A percentile compares a stretch with the other conserved stretches of the same genome.
phyloP scores from a whole-genome alignment of 1,140 invertebrate species.

The Neodiprion pinetum region DNA sequence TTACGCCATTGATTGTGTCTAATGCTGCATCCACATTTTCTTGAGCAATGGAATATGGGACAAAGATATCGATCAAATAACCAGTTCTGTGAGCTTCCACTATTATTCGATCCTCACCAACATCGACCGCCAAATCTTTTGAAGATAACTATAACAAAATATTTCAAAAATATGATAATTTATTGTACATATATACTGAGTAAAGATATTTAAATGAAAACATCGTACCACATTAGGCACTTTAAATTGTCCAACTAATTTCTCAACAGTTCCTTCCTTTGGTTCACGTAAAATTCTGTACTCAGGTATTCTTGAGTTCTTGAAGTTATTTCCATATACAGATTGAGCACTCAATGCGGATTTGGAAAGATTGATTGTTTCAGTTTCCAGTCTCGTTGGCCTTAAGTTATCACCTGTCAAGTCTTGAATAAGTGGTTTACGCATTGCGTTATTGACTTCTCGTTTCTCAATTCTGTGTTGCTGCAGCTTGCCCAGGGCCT shows the following conservation, averaged over 20 bases:
- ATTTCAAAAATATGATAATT: constrained; percentile 28
- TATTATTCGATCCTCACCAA: constrained; percentile 76
- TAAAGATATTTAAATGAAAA: constrained; percentile 11
- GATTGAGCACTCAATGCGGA: neutral
- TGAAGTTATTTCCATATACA: constrained; percentile 23
- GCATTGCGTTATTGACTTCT: constrained; percentile 61
- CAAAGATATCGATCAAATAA: constrained; percentile 72
- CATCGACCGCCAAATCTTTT: constrained; percentile 68
- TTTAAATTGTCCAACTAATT: constrained; percentile 65
- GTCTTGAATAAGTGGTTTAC: constrained; percentile 65
- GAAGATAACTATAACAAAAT: constrained; percentile 64
- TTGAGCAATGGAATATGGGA: constrained; percentile 69
- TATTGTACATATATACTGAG: neutral
- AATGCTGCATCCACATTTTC: constrained; percentile 68
- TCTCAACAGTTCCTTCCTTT: constrained; percentile 54
- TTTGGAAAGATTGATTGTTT: neutral
- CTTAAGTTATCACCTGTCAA: constrained; percentile 39
- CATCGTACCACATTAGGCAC: constrained; percentile 61
- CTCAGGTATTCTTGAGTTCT: constrained; percentile 53
- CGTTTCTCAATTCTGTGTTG: constrained; percentile 75
- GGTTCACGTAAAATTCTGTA: constrained; percentile 61
- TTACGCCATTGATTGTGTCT: constrained; percentile 68
- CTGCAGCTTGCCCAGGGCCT: constrained; percentile 74
- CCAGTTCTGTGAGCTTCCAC: constrained; percentile 66
- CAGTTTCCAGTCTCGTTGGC: neutral